Conservation (phyloP, 2,888 invertebrate species). For the Mesochorus sp. region DNA sequence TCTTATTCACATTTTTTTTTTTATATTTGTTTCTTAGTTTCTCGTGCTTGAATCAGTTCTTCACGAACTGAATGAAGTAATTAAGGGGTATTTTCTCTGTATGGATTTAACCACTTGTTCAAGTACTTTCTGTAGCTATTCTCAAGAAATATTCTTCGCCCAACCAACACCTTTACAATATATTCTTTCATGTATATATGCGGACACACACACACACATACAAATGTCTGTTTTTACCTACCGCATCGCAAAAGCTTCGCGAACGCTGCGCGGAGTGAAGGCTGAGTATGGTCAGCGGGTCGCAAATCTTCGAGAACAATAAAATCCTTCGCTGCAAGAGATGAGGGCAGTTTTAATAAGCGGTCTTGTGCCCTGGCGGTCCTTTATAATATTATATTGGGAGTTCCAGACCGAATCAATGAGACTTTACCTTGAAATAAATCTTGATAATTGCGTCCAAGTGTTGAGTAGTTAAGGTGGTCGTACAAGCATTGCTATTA, state of each 20-base stretch:
- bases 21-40: neutral
- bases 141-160: slow-evolving; percentile 13
- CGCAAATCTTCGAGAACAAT: slow-evolving; percentile 60
- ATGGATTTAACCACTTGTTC: slow-evolving; percentile 2
- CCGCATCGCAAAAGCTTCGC: slow-evolving; percentile 46
- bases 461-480: too few relatives aligned
- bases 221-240: slow-evolving; percentile 41
- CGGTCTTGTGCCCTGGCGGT: slow-evolving; percentile 11
- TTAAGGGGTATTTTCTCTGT: slow-evolving; percentile 39
- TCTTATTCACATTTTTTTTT: neutral
- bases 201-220: neutral
- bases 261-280: slow-evolving; percentile 37
- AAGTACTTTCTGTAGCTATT: neutral
- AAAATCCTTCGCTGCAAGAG: slow-evolving; percentile 48
- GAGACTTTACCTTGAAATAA: neutral
- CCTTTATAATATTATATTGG: neutral
- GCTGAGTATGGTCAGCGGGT: slow-evolving; percentile 45
- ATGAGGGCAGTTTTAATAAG: slow-evolving; percentile 57
- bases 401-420: neutral
- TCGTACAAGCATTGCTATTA: too few relatives aligned
- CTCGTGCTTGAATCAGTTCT: slow-evolving; percentile 15
- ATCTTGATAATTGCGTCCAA: too few relatives aligned
- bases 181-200: neutral
- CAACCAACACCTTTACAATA: slow-evolving; percentile 47
- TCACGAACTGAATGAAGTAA: slow-evolving; percentile 49